These are phyloP conservation scores for Yoshiicerus persimilis DNA, from an alignment of 1,140 invertebrate species.

Conservation along the genomic window DNA sequence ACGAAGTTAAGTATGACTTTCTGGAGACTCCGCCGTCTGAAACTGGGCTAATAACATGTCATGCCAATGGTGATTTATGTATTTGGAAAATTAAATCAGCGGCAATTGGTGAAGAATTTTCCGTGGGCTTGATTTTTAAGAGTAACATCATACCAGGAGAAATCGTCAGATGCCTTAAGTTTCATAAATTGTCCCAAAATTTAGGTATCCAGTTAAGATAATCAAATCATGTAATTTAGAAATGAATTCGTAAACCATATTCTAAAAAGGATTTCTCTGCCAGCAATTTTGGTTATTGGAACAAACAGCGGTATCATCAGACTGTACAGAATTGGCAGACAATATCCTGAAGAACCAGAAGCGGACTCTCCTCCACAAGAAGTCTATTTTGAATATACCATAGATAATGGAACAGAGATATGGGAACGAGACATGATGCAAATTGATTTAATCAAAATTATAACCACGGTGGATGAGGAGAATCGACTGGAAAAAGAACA, in stretches of 20 bases:
- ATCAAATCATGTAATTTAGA: neutral
- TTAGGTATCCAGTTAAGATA: neutral
- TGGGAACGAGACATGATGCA: neutral
- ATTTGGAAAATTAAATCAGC: neutral
- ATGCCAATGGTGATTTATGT: conserved; percentile 23
- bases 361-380: neutral
- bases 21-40: neutral
- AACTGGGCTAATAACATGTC: neutral
- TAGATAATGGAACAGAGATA: conserved; percentile 2
- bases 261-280: too few species aligned
- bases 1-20: neutral
- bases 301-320: neutral
- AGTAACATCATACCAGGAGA: neutral
- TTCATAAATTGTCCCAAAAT: neutral
- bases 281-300: neutral
- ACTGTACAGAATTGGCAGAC: neutral
- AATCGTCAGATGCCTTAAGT: neutral
- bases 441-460: neutral
- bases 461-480: neutral
- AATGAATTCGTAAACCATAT: too few species aligned
- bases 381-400: neutral
- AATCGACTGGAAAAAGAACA: neutral
- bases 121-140: neutral
- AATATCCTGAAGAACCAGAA: neutral
- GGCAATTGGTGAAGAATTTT: neutral